Evolutionary conservation across 2,797 vertebrate genomes (phyloP).

Genomic region (Cottoperca gobio): DNA sequence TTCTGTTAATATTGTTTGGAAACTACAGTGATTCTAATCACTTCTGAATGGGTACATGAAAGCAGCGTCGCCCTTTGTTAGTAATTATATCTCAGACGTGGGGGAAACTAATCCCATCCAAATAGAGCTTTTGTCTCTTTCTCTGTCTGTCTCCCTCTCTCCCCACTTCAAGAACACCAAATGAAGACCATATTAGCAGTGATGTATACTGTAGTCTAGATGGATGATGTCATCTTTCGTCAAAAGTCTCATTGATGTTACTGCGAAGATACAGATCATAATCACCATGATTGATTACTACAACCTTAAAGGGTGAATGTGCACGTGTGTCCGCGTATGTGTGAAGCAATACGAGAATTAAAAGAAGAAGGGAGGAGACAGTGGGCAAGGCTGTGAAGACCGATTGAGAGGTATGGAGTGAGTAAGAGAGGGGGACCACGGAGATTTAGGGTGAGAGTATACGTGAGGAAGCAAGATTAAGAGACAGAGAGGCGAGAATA

Average conservation of each 20-base stretch:
- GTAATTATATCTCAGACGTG: slow-evolving; percentile 61
- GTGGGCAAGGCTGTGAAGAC: slow-evolving; percentile 11
- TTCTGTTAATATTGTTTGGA: slow-evolving; percentile 22
- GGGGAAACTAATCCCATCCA: slow-evolving; percentile 57
- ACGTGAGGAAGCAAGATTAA: slow-evolving; percentile 61
- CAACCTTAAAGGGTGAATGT: slow-evolving; percentile 6
- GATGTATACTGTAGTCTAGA: slow-evolving; percentile 52
- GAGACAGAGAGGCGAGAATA: slow-evolving; percentile 48
- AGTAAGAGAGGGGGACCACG: slow-evolving; percentile 8
- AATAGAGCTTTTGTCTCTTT: slow-evolving; percentile 55
- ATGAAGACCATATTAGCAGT: slow-evolving; percentile 67
- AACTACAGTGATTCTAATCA: slow-evolving; percentile 45
- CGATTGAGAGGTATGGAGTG: slow-evolving; percentile 19
- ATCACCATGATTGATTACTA: slow-evolving; percentile 63
- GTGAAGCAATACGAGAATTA: slow-evolving; percentile 25
- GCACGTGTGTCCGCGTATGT: neutral
- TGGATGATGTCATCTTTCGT: slow-evolving; percentile 63
- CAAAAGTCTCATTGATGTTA: slow-evolving; percentile 48
- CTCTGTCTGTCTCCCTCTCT: slow-evolving; percentile 37
- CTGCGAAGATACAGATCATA: slow-evolving; percentile 46
- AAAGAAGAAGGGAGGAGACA: slow-evolving; percentile 12
- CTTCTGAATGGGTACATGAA: slow-evolving; percentile 54
- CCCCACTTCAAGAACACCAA: slow-evolving; percentile 58
- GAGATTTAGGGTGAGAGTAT: slow-evolving; percentile 68
- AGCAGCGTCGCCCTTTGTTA: slow-evolving; percentile 45